These are phyloP conservation scores for Gallinago stenura DNA, from an alignment of 2,797 vertebrate species.

Conservation along the genomic window DNA sequence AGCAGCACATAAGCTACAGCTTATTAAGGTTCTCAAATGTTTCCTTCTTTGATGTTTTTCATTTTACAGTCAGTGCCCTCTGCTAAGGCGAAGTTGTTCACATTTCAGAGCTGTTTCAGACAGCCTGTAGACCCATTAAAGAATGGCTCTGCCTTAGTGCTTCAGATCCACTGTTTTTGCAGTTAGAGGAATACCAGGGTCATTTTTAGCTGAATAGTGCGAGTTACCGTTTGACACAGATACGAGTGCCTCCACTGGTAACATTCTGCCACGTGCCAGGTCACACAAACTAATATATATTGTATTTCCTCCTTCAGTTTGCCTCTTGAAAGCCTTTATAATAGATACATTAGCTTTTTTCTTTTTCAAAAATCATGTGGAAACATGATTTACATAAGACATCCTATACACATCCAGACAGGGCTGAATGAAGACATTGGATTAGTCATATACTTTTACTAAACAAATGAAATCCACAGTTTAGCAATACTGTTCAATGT, in stretches of 20 bases:
- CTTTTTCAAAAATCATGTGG: background rate
- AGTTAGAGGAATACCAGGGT: background rate
- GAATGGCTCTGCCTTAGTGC: background rate
- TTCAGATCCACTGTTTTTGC: too few relatives aligned
- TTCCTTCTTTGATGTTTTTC: background rate
- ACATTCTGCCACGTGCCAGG: background rate
- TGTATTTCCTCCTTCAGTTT: background rate
- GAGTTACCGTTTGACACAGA: accelerated
- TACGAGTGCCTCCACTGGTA: background rate
- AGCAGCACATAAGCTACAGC: background rate
- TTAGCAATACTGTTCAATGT: background rate
- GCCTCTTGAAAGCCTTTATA: background rate
- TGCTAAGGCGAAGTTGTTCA: background rate
- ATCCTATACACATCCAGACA: background rate
- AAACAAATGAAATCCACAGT: background rate
- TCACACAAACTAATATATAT: background rate
- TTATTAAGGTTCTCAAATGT: background rate
- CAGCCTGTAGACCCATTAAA: background rate
- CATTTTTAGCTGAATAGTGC: background rate
- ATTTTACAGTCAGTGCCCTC: background rate
- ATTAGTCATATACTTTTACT: background rate
- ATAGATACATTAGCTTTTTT: background rate
- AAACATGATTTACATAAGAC: background rate
- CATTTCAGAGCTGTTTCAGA: background rate
- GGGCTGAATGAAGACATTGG: background rate